Evolutionary conservation across 2,113 vertebrate genomes (phyloP).

Genomic region (Heterotis niloticus): DNA sequence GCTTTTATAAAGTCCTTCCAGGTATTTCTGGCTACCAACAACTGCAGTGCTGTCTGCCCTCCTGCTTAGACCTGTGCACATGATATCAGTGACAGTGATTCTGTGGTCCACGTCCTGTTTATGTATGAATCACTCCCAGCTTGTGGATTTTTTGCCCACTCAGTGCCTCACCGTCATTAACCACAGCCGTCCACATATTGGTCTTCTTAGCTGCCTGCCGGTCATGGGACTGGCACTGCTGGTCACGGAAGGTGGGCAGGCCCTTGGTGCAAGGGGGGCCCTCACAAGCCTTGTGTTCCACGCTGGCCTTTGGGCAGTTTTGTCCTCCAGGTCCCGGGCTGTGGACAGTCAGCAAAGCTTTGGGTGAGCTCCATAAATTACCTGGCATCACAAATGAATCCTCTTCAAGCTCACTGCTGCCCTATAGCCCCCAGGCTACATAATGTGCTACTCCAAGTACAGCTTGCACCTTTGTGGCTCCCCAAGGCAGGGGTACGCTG

Average conservation of each 20-base stretch:
- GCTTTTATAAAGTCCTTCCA: too few species aligned
- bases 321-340: constrained; percentile 86
- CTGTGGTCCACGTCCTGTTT: neutral
- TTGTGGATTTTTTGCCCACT: neutral
- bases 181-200: constrained; percentile 74
- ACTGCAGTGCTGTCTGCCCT: too few species aligned
- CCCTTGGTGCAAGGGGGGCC: constrained; percentile 83
- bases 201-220: constrained; percentile 72
- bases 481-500: neutral
- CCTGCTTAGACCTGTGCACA: too few species aligned
- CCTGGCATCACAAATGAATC: neutral
- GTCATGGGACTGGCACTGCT: constrained; percentile 88
- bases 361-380: neutral
- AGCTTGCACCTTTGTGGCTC: neutral
- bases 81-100: too few species aligned
- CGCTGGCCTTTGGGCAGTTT: constrained; percentile 77
- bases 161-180: constrained; percentile 69
- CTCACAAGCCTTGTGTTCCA: constrained; percentile 90
- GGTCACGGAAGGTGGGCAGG: constrained; percentile 83
- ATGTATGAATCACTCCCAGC: neutral
- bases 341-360: neutral
- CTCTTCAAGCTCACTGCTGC: too few species aligned
- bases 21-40: too few species aligned
- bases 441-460: neutral
- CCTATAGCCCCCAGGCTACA: neutral